Evolutionary conservation across 2,797 vertebrate genomes (phyloP).

Genomic region (Neoniphon sammara): DNA sequence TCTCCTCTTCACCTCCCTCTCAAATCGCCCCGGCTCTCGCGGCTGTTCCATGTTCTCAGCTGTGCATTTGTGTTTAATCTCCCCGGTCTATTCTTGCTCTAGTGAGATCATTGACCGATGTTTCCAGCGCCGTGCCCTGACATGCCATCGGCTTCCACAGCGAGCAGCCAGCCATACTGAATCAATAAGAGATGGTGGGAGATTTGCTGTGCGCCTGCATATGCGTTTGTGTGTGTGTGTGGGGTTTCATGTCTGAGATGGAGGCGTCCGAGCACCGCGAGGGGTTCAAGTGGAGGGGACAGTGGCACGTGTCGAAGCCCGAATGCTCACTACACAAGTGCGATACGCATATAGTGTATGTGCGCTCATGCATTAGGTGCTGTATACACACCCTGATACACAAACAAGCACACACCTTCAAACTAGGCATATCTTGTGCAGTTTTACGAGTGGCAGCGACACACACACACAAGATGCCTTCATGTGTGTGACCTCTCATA

Average conservation of each 20-base stretch:
- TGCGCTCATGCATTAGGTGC: neutral
- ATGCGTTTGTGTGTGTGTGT: slow-evolving; percentile 11
- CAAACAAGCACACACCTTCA: neutral
- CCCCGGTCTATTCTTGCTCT: slow-evolving; percentile 63
- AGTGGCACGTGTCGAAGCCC: neutral
- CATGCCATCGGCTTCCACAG: slow-evolving; percentile 43
- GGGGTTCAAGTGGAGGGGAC: slow-evolving; percentile 18
- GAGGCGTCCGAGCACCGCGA: neutral
- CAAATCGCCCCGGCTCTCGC: slow-evolving; percentile 19
- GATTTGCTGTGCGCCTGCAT: neutral
- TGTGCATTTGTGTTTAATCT: slow-evolving; percentile 69
- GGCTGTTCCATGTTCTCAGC: slow-evolving; percentile 52
- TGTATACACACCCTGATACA: neutral
- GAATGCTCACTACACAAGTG: slow-evolving; percentile 2
- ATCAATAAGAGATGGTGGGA: slow-evolving; percentile 55
- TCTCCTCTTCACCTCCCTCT: slow-evolving; percentile 30
- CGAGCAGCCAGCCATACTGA: slow-evolving; percentile 34
- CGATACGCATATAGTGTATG: neutral
- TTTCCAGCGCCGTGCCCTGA: slow-evolving; percentile 59
- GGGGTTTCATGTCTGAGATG: slow-evolving; percentile 1
- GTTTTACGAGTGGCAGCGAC: slow-evolving; percentile 31
- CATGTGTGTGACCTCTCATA: slow-evolving; percentile 17
- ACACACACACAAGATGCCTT: slow-evolving; percentile 14
- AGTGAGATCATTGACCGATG: slow-evolving; percentile 63
- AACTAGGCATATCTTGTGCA: neutral